Evolutionary conservation across 2,797 vertebrate species (phyloP).

Genomic region (Anas capensis): DNA sequence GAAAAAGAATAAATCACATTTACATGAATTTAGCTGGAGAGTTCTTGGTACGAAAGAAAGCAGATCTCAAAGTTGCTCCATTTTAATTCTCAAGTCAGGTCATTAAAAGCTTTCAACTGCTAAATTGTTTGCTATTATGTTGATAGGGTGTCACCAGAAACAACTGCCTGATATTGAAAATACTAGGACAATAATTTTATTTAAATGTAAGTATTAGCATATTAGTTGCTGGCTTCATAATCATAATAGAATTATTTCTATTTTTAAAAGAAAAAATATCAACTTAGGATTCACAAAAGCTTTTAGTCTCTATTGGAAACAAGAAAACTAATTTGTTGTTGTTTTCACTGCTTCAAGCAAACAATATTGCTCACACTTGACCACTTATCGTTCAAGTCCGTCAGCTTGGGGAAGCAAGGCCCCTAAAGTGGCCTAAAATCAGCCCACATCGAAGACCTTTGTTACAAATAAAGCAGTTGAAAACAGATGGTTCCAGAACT

Average conservation of each 20-base stretch:
- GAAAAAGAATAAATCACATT: not conserved
- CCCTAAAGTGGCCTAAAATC: not conserved
- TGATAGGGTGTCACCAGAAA: not conserved
- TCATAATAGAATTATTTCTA: not conserved
- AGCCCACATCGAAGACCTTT: not conserved
- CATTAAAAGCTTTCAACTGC: not conserved
- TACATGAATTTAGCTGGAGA: not conserved
- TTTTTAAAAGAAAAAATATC: not conserved
- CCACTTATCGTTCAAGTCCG: not conserved
- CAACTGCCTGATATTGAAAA: not conserved
- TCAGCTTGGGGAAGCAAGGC: not conserved
- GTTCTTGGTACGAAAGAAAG: not conserved
- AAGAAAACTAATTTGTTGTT: not conserved
- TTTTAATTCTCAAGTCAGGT: not conserved
- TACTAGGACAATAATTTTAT: not conserved
- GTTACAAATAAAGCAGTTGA: not conserved
- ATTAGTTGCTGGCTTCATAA: not conserved
- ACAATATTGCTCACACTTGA: not conserved
- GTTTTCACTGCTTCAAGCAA: not conserved
- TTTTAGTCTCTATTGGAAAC: not conserved
- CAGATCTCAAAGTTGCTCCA: not conserved
- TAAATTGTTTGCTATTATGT: not conserved
- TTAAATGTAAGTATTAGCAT: not conserved
- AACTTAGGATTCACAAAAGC: not conserved
- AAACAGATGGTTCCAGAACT: constrained; percentile 25